Percentiles rank a stretch among this genome's conserved stretches.
phyloP scores from a whole-genome alignment of 1,140 invertebrate genomes.

The Lineus longissimus region DNA sequence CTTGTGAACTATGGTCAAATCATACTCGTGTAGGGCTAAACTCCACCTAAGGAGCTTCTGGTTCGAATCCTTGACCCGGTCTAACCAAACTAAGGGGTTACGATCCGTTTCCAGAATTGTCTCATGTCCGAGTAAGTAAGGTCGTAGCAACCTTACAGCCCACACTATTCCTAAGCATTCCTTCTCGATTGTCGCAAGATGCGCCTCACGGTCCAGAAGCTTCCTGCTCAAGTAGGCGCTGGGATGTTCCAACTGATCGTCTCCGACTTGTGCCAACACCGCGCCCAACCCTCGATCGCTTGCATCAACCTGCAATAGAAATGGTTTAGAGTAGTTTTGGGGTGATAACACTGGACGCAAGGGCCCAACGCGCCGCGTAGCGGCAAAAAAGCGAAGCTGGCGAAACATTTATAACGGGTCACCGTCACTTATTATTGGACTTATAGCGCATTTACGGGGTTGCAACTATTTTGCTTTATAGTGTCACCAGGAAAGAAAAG shows the following conservation, averaged over 20 bases:
- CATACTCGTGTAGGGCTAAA: not conserved
- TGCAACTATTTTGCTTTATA: too few species aligned
- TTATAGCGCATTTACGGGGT: too few species aligned
- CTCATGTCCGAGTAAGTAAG: not conserved
- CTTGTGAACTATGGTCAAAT: not conserved
- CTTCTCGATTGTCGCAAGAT: not conserved
- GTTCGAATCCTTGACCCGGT: not conserved
- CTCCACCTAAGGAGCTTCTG: constrained; percentile 5
- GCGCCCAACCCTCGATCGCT: not conserved
- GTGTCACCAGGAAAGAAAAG: too few species aligned
- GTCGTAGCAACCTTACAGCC: not conserved
- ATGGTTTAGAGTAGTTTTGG: constrained; percentile 43
- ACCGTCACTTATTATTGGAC: too few species aligned
- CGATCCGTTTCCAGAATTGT: too few species aligned
- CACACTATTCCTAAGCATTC: too few species aligned
- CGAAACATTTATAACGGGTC: too few species aligned
- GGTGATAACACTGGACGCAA: constrained; percentile 34
- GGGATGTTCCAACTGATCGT: constrained; percentile 17
- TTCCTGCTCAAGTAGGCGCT: constrained; percentile 19
- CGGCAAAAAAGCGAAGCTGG: too few species aligned
- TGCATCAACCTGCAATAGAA: constrained; percentile 19
- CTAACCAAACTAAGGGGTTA: too few species aligned
- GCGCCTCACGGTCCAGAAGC: constrained; percentile 10
- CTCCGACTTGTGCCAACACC: constrained; percentile 17
- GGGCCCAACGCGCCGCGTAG: too few species aligned